phyloP scores from a whole-genome alignment of 2,113 vertebrate genomes.

The Typhlomys cinereus region DNA sequence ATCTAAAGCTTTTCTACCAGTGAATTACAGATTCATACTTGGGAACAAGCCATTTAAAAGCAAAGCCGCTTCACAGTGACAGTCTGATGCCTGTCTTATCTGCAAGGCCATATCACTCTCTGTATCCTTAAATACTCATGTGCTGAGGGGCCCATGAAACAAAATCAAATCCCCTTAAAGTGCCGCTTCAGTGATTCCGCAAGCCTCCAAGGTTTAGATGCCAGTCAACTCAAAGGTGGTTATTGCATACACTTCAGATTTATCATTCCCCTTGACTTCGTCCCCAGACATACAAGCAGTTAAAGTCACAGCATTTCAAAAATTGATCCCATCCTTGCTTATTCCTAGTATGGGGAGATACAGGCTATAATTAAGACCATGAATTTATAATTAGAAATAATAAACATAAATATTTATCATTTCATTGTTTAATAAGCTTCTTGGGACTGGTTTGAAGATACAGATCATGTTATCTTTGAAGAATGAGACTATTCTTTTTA shows the following conservation, averaged over 20 bases:
- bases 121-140: slow-evolving; percentile 55
- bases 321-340: not conserved
- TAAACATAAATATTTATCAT: not conserved
- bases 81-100: slow-evolving; percentile 45
- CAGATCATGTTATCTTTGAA: not conserved
- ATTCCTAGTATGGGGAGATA: not conserved
- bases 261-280: slow-evolving; percentile 3
- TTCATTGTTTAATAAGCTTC: not conserved
- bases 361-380: not conserved
- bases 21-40: slow-evolving; percentile 44
- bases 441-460: slow-evolving; percentile 2
- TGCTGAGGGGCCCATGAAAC: not conserved
- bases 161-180: slow-evolving; percentile 61
- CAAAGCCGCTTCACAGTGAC: slow-evolving; percentile 40
- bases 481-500: not conserved
- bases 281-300: not conserved
- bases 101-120: slow-evolving; percentile 3
- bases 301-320: slow-evolving; percentile 36
- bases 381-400: not conserved
- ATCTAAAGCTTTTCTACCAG: slow-evolving; percentile 25
- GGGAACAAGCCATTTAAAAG: slow-evolving; percentile 56
- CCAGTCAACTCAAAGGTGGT: slow-evolving; percentile 22
- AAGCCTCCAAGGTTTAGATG: slow-evolving; percentile 36
- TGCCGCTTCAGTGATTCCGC: slow-evolving; percentile 32
- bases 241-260: not conserved